Conservation (phyloP, 2,797 vertebrate genomes). For the Tadarida brasiliensis region DNA sequence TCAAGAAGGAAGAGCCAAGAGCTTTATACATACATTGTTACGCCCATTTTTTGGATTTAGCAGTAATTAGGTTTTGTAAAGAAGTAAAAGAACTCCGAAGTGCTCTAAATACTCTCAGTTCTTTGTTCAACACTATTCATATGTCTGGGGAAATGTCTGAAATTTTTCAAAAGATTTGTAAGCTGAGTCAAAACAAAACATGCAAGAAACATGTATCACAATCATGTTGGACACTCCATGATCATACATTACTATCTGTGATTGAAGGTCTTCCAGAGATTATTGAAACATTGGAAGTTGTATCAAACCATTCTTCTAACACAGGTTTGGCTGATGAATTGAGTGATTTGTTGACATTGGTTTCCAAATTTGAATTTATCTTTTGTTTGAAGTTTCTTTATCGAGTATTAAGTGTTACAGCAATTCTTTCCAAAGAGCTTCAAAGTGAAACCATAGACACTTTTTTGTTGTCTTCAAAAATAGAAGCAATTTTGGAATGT, state of each 20-base stretch:
- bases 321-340: slow-evolving; percentile 66
- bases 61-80: slow-evolving; percentile 80
- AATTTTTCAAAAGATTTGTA: slow-evolving; percentile 73
- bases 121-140: slow-evolving; percentile 67
- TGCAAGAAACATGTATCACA: slow-evolving; percentile 75
- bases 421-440: slow-evolving; percentile 82
- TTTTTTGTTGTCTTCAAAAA: slow-evolving; percentile 82
- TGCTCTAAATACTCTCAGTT: slow-evolving; percentile 68
- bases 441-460: slow-evolving; percentile 78
- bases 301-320: slow-evolving; percentile 58
- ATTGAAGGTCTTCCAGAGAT: slow-evolving; percentile 79
- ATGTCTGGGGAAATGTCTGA: slow-evolving; percentile 64
- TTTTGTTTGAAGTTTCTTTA: slow-evolving; percentile 83
- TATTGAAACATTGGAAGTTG: slow-evolving; percentile 57
- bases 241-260: slow-evolving; percentile 70
- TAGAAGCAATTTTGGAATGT: slow-evolving; percentile 82
- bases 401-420: slow-evolving; percentile 78
- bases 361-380: slow-evolving; percentile 83
- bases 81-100: slow-evolving; percentile 80
- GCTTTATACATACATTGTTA: slow-evolving; percentile 78
- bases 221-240: slow-evolving; percentile 76
- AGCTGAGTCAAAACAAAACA: slow-evolving; percentile 75
- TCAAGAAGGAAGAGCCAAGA: slow-evolving; percentile 82
- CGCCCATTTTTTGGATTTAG: slow-evolving; percentile 78
- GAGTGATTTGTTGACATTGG: slow-evolving; percentile 62